These are phyloP conservation scores for Drosophila ohnishii DNA, from an alignment of 1,140 invertebrate species.

Conservation along the genomic window DNA sequence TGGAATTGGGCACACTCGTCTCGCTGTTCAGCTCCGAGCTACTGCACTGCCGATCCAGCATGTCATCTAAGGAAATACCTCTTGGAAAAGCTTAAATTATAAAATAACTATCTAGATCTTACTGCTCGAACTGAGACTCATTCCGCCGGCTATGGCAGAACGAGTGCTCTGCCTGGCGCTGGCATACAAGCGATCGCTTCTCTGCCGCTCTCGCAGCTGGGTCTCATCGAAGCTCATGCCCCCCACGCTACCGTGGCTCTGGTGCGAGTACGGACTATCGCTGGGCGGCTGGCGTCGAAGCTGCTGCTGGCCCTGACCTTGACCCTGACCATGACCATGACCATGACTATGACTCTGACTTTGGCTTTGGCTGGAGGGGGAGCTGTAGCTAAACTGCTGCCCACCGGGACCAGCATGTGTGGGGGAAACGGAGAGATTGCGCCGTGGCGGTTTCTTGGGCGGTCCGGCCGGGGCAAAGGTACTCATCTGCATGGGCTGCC, in stretches of 20 bases:
- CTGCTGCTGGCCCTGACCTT: slow-evolving; percentile 4
- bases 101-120: slow-evolving; percentile 2
- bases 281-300: slow-evolving; percentile 61
- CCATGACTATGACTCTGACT: slow-evolving; percentile 46
- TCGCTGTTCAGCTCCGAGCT: slow-evolving; percentile 71
- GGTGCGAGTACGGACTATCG: slow-evolving; percentile 75
- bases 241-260: slow-evolving; percentile 76
- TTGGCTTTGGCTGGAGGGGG: slow-evolving; percentile 71
- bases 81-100: neutral
- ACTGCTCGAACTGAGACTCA: slow-evolving; percentile 75
- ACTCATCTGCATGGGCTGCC: slow-evolving; percentile 65
- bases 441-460: slow-evolving; percentile 93
- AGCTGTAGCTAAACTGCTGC: slow-evolving; percentile 74
- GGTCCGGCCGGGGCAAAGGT: slow-evolving; percentile 87
- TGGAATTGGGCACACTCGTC: slow-evolving; percentile 73
- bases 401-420: slow-evolving; percentile 65
- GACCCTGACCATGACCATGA: slow-evolving; percentile 34
- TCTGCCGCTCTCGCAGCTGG: slow-evolving; percentile 67
- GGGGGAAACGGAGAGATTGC: slow-evolving; percentile 93
- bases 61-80: slow-evolving; percentile 52
- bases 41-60: slow-evolving; percentile 74
- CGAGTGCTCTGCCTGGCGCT: slow-evolving; percentile 74
- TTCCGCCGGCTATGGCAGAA: slow-evolving; percentile 59
- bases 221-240: slow-evolving; percentile 80
- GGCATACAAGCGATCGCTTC: slow-evolving; percentile 72